Conservation (phyloP, 2,888 invertebrate species). For the Mimumesa dahlbomi region DNA sequence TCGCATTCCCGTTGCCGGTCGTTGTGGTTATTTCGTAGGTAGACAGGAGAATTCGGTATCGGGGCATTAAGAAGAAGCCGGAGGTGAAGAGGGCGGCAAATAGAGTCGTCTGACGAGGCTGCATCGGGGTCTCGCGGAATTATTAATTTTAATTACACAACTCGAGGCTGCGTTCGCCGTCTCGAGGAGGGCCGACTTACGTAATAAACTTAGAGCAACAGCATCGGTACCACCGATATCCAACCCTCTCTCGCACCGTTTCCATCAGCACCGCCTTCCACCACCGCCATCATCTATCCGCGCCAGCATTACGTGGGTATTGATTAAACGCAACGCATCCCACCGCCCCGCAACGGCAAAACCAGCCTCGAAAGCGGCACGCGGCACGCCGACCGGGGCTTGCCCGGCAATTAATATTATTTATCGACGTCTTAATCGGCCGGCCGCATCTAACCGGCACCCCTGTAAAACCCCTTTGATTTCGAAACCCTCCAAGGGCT, state of each 20-base stretch:
- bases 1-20: too few relatives aligned
- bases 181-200: conserved; percentile 58
- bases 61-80: conserved; percentile 32
- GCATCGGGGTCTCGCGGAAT: conserved; percentile 64
- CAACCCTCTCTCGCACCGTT: conserved; percentile 36
- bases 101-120: conserved; percentile 63
- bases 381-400: conserved; percentile 64
- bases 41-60: conserved; percentile 27
- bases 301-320: conserved; percentile 72
- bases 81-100: conserved; percentile 40
- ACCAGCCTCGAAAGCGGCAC: conserved; percentile 15
- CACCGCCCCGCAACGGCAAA: conserved; percentile 29
- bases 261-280: conserved; percentile 48
- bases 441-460: conserved; percentile 73
- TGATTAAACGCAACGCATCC: conserved; percentile 78
- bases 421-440: conserved; percentile 80
- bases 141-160: conserved; percentile 68
- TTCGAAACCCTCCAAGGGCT: too few relatives aligned
- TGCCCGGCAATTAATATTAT: conserved; percentile 79
- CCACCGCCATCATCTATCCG: conserved; percentile 68
- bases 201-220: conserved; percentile 67
- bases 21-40: too few relatives aligned
- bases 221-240: conserved; percentile 51
- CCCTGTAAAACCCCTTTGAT: conserved; percentile 45
- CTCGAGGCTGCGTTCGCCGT: conserved; percentile 54